Evolutionary conservation across 2,113 vertebrate species (phyloP).

Genomic region (Pyrgilauda ruficollis): DNA sequence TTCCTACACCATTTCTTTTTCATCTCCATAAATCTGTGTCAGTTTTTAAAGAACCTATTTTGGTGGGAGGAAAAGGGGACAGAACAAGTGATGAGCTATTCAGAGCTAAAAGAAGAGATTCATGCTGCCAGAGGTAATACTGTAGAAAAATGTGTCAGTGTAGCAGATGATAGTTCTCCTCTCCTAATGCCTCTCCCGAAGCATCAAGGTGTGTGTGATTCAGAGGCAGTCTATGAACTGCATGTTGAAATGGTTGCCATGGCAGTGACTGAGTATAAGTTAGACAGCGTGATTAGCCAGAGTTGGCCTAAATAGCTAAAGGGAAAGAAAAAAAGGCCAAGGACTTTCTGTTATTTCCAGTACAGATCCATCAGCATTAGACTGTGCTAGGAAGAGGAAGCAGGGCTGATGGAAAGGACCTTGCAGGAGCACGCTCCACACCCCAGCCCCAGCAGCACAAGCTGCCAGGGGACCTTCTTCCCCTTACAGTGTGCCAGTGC

Average conservation of each 20-base stretch:
- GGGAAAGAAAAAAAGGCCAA: constrained; percentile 10
- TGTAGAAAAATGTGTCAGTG: constrained; percentile 42
- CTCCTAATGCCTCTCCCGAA: constrained; percentile 35
- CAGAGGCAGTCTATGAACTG: background rate
- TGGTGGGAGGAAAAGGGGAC: background rate
- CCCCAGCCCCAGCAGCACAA: background rate
- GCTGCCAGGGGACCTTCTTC: background rate
- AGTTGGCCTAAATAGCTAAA: constrained; percentile 48
- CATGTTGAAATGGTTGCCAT: constrained; percentile 35
- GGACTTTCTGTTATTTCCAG: constrained; percentile 22
- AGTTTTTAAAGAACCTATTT: constrained; percentile 37
- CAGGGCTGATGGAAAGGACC: background rate
- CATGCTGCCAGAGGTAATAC: constrained; percentile 36
- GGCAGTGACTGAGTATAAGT: constrained; percentile 18
- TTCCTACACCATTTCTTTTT: constrained; percentile 42
- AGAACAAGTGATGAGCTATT: constrained; percentile 46
- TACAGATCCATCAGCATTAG: background rate
- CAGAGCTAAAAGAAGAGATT: constrained; percentile 30
- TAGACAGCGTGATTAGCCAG: background rate
- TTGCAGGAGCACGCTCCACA: background rate
- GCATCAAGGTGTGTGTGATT: constrained; percentile 49
- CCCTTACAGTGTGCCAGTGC: background rate
- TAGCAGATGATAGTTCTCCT: constrained; percentile 33
- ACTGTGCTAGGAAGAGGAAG: background rate
- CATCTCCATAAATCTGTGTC: constrained; percentile 40